These are phyloP conservation scores for Melanostoma scalare DNA, from an alignment of 2,888 invertebrate species.

Conservation along the genomic window DNA sequence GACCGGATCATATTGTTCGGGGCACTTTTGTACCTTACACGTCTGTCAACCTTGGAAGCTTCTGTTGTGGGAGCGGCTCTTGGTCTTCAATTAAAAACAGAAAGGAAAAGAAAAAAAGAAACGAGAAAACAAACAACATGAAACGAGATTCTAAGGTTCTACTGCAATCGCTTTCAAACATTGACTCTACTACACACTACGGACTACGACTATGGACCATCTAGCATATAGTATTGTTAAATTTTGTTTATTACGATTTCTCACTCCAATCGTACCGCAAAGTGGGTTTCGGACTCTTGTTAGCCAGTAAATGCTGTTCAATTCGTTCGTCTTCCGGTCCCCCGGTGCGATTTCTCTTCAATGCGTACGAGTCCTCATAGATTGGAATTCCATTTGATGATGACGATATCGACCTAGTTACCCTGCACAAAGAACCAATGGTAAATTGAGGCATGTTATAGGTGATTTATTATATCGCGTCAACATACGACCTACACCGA, in stretches of 20 bases:
- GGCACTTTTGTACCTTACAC: constrained; percentile 51
- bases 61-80: constrained; percentile 27
- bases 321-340: constrained; percentile 61
- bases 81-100: constrained; percentile 24
- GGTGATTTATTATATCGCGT: constrained; percentile 43
- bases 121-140: constrained; percentile 1
- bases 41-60: constrained; percentile 15
- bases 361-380: constrained; percentile 79
- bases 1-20: constrained; percentile 57
- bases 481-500: constrained; percentile 37
- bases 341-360: constrained; percentile 73
- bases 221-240: constrained; percentile 66
- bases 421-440: constrained; percentile 73
- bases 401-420: constrained; percentile 80
- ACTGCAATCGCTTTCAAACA: constrained; percentile 61
- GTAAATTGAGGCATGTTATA: constrained; percentile 9
- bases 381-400: constrained; percentile 79
- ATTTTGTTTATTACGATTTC: constrained; percentile 74
- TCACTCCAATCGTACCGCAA: constrained; percentile 76
- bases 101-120: constrained; percentile 4
- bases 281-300: constrained; percentile 70
- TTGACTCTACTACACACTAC: constrained; percentile 63
- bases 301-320: constrained; percentile 64
- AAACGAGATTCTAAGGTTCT: constrained; percentile 32
- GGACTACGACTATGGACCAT: constrained; percentile 54